Evolutionary conservation across 1,140 invertebrate species (phyloP), one percentile per base, ranked within the genome.

Genomic region (Leptinotarsa lineolata): DNA sequence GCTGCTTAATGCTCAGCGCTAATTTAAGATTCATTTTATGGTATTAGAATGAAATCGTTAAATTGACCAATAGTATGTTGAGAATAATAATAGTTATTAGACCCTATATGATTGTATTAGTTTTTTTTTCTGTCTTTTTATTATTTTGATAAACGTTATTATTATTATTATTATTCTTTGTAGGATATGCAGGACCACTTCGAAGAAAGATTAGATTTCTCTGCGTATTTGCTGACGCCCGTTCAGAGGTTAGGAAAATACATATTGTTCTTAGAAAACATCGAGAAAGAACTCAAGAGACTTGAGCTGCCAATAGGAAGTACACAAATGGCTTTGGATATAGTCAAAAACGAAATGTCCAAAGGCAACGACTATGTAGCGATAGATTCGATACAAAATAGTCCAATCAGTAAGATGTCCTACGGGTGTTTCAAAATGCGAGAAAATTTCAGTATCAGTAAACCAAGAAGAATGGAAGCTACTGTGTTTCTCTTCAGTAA

Each of bases 221-320:
- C 80, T 20, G 78, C 80, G 16, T 79, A 80, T 58, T 67, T 83
- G 30, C 67, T 83, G 6, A 82, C 79, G n/a, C 81, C 81, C 20
- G 63, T 83, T 45, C 81, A 83, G 75, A 67, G 81, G 48, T 48
- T 82, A 22, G 81, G 77, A 30, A 81, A 79, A 65, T 83, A 83
- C 68, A 79, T 76, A 58, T 68, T 82, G 30, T 74, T 83, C 4
- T 59, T 83, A 30, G 77, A 81, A 70, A 77, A 81, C 39, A 76
- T 83, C 18, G 70, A 77, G 21, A 81, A 82, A 46, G 74, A 78
- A 61, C 61, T 79, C 59, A 39, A 67, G 4, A 81, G 79, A 72
- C 64, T 77, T 20, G 20, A 73, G 13, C 22, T 73, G 58, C n/a
- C 72, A 24, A 63, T 61, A 44, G 77, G 46, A 46, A 58, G 39